phyloP scores from a whole-genome alignment of 2,113 vertebrate species.

The Accipiter virgatus region DNA sequence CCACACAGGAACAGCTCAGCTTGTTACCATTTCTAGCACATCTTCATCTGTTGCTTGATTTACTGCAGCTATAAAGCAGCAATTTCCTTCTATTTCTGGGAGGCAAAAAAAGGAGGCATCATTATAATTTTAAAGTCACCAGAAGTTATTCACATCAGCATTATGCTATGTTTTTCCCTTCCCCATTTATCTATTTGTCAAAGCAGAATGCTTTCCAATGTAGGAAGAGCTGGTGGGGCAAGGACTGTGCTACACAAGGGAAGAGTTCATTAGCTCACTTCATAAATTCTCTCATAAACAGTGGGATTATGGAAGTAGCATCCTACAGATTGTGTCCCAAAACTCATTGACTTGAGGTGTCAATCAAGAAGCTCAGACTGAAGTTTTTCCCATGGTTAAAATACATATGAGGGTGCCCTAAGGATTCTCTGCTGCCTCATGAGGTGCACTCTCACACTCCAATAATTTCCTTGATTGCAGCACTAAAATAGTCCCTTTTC shows the following conservation, averaged over 20 bases:
- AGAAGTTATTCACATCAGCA: neutral
- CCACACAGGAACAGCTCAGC: neutral
- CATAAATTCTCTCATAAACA: neutral
- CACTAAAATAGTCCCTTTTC: neutral
- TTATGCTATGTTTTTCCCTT: neutral
- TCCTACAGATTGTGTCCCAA: neutral
- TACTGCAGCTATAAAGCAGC: neutral
- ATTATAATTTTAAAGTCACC: neutral
- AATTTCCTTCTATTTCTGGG: neutral
- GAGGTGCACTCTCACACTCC: neutral
- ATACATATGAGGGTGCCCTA: neutral
- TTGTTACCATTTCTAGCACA: slow-evolving; percentile 18
- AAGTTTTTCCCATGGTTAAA: neutral
- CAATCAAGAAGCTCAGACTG: neutral
- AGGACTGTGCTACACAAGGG: neutral
- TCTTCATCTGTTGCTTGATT: slow-evolving; percentile 23
- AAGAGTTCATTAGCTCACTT: neutral
- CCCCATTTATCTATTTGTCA: neutral
- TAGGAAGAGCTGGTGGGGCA: neutral
- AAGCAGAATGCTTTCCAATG: neutral
- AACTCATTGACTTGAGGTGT: neutral
- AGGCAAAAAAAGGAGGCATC: neutral
- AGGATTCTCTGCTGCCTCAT: neutral
- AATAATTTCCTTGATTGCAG: neutral
- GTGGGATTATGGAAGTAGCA: neutral